These are phyloP conservation scores for Paradoxurus hermaphroditus DNA, from an alignment of 2,113 vertebrate genomes.

Conservation along the genomic window DNA sequence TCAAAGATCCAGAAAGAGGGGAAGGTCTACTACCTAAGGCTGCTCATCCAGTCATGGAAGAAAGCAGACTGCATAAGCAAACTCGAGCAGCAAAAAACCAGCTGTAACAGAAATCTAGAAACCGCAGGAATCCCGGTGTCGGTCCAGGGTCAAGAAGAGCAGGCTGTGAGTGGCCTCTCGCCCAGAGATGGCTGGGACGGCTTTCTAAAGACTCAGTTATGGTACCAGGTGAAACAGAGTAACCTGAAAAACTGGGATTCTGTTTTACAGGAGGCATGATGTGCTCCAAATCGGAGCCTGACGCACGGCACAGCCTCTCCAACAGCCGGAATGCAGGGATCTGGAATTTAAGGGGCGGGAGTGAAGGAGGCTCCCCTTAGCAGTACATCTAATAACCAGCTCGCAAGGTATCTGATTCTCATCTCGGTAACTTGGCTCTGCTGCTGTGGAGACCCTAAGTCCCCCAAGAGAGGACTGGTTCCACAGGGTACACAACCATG, in stretches of 20 bases:
- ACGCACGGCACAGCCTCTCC: background rate
- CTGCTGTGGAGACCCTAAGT: background rate
- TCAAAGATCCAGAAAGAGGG: background rate
- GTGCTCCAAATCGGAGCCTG: background rate
- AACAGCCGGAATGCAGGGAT: background rate
- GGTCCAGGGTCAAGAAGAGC: background rate
- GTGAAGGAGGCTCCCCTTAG: background rate
- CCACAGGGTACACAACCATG: background rate
- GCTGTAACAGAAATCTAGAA: background rate
- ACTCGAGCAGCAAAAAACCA: background rate
- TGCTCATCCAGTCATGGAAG: background rate
- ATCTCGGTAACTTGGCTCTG: background rate
- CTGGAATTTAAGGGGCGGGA: background rate
- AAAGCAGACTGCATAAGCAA: background rate
- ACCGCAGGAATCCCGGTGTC: background rate
- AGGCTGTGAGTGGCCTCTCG: background rate
- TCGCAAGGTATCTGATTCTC: background rate
- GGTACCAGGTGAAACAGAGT: background rate
- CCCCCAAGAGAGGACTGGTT: background rate
- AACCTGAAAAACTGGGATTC: background rate
- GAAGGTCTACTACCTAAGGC: background rate
- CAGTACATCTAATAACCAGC: background rate
- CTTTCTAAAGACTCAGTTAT: background rate
- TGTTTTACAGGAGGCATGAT: background rate
- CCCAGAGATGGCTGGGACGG: background rate